Percentiles rank a stretch among this genome's conserved stretches.
phyloP scores from a whole-genome alignment of 1,140 invertebrate genomes.

The Pseudomyrmex gracilis region DNA sequence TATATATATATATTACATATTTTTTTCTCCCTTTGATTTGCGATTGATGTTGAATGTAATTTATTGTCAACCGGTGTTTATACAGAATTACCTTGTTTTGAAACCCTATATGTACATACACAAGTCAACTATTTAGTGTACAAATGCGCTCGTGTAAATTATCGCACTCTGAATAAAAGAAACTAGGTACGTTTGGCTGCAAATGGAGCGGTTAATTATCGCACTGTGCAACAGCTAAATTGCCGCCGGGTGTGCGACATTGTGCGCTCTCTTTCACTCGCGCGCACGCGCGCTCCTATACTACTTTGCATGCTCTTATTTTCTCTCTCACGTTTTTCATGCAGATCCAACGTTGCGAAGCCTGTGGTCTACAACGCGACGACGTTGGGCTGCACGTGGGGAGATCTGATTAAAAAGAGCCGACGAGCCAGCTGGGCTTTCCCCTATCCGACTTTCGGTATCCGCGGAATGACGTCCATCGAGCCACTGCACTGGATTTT shows the following conservation, averaged over 20 bases:
- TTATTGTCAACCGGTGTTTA: neutral
- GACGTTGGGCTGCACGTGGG: slow-evolving; percentile 76
- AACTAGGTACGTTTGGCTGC: neutral
- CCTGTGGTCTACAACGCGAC: slow-evolving; percentile 71
- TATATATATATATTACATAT: neutral
- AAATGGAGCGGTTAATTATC: slow-evolving; percentile 6
- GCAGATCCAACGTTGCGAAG: neutral
- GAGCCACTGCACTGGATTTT: slow-evolving; percentile 71
- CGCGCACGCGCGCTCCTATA: neutral
- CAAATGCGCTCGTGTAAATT: neutral
- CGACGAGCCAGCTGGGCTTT: slow-evolving; percentile 69
- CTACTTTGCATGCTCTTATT: too few relatives aligned
- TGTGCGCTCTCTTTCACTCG: neutral
- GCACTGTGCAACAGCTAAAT: neutral
- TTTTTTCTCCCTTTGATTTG: neutral
- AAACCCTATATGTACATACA: too few relatives aligned
- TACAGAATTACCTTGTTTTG: neutral
- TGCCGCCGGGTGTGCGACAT: neutral
- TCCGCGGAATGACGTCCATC: slow-evolving; percentile 77
- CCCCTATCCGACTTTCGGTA: slow-evolving; percentile 77
- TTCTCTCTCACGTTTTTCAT: neutral
- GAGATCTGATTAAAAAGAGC: slow-evolving; percentile 74
- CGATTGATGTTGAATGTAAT: neutral
- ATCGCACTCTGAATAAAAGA: neutral
- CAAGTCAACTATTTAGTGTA: neutral